phyloP scores from a whole-genome alignment of 2,888 invertebrate species.

The Tachystola acroxantha region DNA sequence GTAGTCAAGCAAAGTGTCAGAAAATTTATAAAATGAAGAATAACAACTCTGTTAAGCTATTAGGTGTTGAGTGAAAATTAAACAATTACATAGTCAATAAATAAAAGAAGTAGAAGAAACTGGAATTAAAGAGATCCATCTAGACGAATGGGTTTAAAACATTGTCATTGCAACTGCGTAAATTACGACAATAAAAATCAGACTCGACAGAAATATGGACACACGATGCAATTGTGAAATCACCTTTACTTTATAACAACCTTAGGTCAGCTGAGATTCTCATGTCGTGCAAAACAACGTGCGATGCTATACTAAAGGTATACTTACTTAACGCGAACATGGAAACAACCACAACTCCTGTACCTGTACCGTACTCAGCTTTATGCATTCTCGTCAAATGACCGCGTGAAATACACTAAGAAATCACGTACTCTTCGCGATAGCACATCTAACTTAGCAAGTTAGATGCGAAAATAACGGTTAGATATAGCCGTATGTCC shows the following conservation, averaged over 20 bases:
- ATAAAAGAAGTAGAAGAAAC: too few relatives aligned
- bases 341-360: conserved; percentile 11
- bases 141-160: too few relatives aligned
- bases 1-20: too few relatives aligned
- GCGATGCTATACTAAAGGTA: conserved; percentile 16
- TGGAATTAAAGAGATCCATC: too few relatives aligned
- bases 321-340: conserved; percentile 15
- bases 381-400: conserved; percentile 1
- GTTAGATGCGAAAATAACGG: conserved; percentile 36
- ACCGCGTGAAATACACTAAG: neutral
- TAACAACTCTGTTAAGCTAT: too few relatives aligned
- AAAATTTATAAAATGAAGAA: too few relatives aligned
- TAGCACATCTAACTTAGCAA: conserved; percentile 8
- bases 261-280: conserved; percentile 14
- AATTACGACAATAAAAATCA: too few relatives aligned
- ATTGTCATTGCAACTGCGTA: too few relatives aligned
- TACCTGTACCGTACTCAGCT: conserved; percentile 1
- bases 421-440: conserved; percentile 3
- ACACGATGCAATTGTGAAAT: too few relatives aligned
- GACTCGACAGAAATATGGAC: too few relatives aligned
- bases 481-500: conserved; percentile 23
- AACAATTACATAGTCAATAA: too few relatives aligned
- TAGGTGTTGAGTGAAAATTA: too few relatives aligned
- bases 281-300: conserved; percentile 22
- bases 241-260: conserved; percentile 14